Base-by-base conservation (phyloP, 1,140 invertebrate genomes). In the Acromyrmex heyeri region DNA sequence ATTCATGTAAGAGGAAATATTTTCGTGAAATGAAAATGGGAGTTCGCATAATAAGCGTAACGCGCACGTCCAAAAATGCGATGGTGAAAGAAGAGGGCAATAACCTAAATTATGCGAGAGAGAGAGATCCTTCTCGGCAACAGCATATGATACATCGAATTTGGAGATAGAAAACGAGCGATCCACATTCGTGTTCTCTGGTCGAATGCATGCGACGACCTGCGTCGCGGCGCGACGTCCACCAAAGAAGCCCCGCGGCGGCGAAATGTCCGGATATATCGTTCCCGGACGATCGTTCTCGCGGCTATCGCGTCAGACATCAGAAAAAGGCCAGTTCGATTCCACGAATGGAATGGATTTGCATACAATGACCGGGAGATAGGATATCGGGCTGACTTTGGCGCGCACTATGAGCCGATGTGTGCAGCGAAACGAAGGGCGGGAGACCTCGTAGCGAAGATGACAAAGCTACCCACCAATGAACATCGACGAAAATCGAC, bases 331-430 rank as follows among this genome's bases (percentile, higher is more conserved):
- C 92, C 87, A 91, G 87, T 91, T 92, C 90, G 92, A 94, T 95
- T 94, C 92, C 91, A 89, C 93, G 92, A 93, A 94, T 92, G 91
- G 89, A 91, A 93, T 90, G 91, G 87, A 95, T 95, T 95, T 95
- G 93, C 94, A 95, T 95, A 95, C 94, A 95, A 94, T 95, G 94
- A 94, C 92, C 92, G 73, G 82, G 59, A 91, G 90, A 92, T 92
- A 92, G 87, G 89, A 61, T 86, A 91, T 85, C 88, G 89, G 30
- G 67, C 64, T 73, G 38, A 65, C 85, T 87, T 86, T 44, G 86
- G 73, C 48, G 55, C 73, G 65, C 65, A 48, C 67, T 61, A 55
- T 16, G 64, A 10, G 14, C 73, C 61, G 82, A 78, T 30, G 34
- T 67, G 77, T 10, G n/a, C 87, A 2, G 64, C 88, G 48, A 70